Conservation (phyloP, 2,113 vertebrate genomes). For the Pao palembangensis region DNA sequence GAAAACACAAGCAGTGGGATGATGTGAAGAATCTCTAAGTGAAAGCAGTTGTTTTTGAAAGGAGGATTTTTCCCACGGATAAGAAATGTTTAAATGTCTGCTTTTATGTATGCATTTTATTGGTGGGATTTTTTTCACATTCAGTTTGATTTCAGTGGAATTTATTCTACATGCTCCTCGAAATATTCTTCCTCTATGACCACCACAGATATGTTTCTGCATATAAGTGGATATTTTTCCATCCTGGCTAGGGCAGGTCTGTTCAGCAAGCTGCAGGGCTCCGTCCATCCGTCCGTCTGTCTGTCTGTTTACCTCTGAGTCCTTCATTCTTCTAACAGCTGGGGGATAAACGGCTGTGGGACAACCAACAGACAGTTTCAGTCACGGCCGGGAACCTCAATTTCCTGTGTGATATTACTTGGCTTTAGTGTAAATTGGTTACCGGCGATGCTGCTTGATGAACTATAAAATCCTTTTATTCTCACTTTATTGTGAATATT, state of each 20-base stretch:
- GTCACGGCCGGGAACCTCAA: background rate
- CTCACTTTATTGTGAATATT: background rate
- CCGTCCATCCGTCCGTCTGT: background rate
- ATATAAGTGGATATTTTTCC: background rate
- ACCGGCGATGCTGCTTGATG: background rate
- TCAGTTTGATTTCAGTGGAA: too few relatives aligned
- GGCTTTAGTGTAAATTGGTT: background rate
- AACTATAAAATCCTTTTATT: background rate
- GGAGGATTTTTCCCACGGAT: background rate
- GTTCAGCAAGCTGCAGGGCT: background rate
- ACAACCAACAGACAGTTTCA: background rate
- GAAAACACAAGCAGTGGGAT: background rate
- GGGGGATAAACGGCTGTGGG: background rate
- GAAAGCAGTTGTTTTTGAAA: background rate
- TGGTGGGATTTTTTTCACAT: too few relatives aligned
- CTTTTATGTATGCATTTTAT: too few relatives aligned
- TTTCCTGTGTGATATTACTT: constrained; percentile 3
- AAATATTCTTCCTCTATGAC: too few relatives aligned
- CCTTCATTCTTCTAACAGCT: background rate
- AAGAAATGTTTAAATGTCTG: too few relatives aligned
- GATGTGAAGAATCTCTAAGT: background rate
- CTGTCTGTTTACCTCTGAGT: background rate
- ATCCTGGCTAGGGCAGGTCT: background rate
- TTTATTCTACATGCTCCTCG: too few relatives aligned
- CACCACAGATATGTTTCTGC: background rate